Evolutionary conservation across 2,797 vertebrate species (phyloP).

Genomic region (Sebastes goodei): DNA sequence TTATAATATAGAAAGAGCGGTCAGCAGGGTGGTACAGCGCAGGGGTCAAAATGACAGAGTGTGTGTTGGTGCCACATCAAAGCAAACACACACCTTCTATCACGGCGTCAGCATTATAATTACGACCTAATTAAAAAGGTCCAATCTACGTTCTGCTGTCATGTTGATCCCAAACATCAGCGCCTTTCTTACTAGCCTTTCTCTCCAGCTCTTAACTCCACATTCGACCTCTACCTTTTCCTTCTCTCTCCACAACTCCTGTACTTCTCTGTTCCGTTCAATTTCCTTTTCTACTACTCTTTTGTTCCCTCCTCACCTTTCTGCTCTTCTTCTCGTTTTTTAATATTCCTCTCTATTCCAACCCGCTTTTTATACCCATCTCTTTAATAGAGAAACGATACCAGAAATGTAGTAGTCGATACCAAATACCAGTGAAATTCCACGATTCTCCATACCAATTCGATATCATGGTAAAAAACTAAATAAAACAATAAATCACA

Average conservation of each 20-base stretch:
- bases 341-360: background rate
- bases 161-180: background rate
- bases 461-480: too few relatives aligned
- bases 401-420: too few relatives aligned
- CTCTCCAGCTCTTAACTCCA: background rate
- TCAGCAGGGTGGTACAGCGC: conserved; percentile 50
- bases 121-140: conserved; percentile 48
- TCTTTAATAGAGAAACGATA: fast-evolving
- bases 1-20: conserved; percentile 52
- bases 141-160: background rate
- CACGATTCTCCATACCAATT: too few relatives aligned
- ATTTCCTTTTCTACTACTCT: background rate
- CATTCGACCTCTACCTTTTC: background rate
- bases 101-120: conserved; percentile 53
- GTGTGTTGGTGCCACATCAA: conserved; percentile 64
- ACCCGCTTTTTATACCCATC: background rate
- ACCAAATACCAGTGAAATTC: too few relatives aligned
- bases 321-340: background rate
- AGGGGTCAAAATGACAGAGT: conserved; percentile 75
- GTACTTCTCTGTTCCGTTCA: background rate
- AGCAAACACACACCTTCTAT: conserved; percentile 61
- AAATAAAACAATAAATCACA: too few relatives aligned
- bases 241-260: background rate
- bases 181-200: background rate
- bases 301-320: background rate